Evolutionary conservation across 2,113 vertebrate genomes (phyloP).

Genomic region (Excalfactoria chinensis): DNA sequence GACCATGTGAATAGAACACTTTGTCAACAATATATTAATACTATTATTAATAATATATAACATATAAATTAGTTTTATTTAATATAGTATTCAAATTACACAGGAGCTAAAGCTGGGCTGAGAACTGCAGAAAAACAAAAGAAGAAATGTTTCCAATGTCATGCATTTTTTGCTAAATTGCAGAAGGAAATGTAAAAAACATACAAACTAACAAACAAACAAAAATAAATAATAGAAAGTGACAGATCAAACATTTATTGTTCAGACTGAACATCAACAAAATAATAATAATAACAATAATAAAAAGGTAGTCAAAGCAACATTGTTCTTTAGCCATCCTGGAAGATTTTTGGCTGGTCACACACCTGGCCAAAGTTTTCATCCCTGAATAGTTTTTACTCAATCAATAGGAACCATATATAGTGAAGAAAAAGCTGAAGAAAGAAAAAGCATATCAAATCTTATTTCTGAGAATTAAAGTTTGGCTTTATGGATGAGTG

Average conservation of each 20-base stretch:
- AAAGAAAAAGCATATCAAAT: background rate
- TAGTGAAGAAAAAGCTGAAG: background rate
- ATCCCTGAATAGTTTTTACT: background rate
- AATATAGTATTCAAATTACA: background rate
- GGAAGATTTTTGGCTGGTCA: background rate
- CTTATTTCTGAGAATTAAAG: background rate
- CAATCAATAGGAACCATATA: accelerated
- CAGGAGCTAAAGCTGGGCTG: background rate
- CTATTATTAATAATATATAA: background rate
- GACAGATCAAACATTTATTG: background rate
- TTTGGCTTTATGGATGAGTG: background rate
- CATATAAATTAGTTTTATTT: background rate
- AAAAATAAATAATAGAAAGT: background rate
- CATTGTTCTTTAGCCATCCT: background rate
- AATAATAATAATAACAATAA: too few species aligned
- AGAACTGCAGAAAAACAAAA: background rate
- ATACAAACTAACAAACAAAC: background rate
- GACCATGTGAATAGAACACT: background rate
- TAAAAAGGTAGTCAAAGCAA: background rate
- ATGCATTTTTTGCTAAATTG: background rate
- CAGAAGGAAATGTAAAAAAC: too few species aligned
- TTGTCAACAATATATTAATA: background rate
- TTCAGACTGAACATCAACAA: background rate
- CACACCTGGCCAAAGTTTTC: background rate
- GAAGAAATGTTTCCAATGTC: background rate